Conservation (phyloP, 2,113 vertebrate genomes). For the Dicrurus megarhynchus region DNA sequence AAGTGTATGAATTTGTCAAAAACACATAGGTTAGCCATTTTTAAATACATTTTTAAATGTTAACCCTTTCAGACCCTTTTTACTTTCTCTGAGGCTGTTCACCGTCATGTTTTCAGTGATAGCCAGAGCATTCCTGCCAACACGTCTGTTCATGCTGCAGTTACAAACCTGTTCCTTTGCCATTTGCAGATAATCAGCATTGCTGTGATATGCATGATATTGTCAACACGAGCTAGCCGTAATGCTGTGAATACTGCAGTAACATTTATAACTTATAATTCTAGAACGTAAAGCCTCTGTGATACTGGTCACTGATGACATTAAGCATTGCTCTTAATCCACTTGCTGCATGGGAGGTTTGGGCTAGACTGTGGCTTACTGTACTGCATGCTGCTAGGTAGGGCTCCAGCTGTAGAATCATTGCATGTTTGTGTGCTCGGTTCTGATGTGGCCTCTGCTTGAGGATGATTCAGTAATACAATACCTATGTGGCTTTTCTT, state of each 20-base stretch:
- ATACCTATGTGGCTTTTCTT: neutral
- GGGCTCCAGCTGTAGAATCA: neutral
- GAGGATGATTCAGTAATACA: neutral
- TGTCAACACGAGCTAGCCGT: neutral
- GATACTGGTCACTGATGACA: neutral
- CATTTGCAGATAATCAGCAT: neutral
- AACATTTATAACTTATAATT: slow-evolving; percentile 1
- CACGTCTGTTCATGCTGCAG: neutral
- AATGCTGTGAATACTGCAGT: neutral
- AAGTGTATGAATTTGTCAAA: neutral
- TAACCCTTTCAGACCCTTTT: neutral
- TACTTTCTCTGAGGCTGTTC: neutral
- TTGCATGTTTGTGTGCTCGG: neutral
- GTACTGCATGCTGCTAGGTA: neutral
- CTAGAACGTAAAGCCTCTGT: neutral
- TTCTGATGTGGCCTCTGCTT: neutral
- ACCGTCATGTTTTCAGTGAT: neutral
- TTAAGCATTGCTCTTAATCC: neutral
- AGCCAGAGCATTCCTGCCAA: neutral
- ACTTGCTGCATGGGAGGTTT: neutral
- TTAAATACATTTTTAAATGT: neutral
- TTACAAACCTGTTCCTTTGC: neutral
- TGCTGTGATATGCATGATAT: neutral
- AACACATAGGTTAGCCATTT: neutral
- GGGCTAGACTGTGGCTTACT: neutral